These are phyloP conservation scores for Netelia inedita DNA, from an alignment of 2,888 invertebrate species.

Conservation along the genomic window DNA sequence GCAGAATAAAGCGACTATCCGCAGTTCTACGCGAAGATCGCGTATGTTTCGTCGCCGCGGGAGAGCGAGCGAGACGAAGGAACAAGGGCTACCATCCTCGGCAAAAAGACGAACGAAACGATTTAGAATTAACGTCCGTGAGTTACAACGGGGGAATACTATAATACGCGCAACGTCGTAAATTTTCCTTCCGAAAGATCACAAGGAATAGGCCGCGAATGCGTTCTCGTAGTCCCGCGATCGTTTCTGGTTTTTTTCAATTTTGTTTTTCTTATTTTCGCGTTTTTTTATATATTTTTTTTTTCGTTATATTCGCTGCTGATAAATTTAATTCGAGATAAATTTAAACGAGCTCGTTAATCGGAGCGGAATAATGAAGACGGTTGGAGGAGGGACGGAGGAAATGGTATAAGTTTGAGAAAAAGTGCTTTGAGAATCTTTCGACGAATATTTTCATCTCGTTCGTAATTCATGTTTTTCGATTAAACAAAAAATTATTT, in stretches of 20 bases:
- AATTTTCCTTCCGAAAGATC: slow-evolving; percentile 71
- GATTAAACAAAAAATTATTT: slow-evolving; percentile 82
- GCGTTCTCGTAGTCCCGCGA: slow-evolving; percentile 31
- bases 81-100: slow-evolving; percentile 8
- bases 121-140: slow-evolving; percentile 71
- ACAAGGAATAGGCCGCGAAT: slow-evolving; percentile 58
- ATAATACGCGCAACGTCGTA: slow-evolving; percentile 67
- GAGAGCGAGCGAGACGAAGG: slow-evolving; percentile 11
- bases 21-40: neutral
- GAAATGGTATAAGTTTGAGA: neutral
- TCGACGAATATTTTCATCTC: neutral
- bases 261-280: neutral
- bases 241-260: slow-evolving; percentile 24
- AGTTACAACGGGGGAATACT: slow-evolving; percentile 57
- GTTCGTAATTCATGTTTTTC: slow-evolving; percentile 50
- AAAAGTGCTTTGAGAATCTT: neutral
- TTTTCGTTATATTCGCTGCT: neutral
- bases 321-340: slow-evolving; percentile 24
- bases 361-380: slow-evolving; percentile 37
- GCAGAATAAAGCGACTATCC: slow-evolving; percentile 32
- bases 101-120: slow-evolving; percentile 54
- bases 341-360: slow-evolving; percentile 41
- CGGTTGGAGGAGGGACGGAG: neutral
- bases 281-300: neutral
- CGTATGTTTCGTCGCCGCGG: neutral